Conservation (phyloP, 2,888 invertebrate species). For the Gymnosoma rotundatum region DNA sequence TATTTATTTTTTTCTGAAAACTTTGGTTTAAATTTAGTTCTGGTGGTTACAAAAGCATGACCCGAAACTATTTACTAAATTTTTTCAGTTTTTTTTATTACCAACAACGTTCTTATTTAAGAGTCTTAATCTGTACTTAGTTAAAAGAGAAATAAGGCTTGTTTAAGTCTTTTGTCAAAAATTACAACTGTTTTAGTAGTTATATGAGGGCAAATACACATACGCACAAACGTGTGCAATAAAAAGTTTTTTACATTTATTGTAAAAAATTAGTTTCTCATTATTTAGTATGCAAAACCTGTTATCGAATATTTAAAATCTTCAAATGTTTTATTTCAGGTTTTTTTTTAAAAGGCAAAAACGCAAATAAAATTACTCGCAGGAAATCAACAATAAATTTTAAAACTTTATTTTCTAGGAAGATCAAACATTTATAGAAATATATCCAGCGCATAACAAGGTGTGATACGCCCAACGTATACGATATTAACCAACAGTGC, state of each 20-base stretch:
- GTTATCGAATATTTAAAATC: conserved; percentile 61
- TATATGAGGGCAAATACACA: neutral
- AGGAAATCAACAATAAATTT: too few species aligned
- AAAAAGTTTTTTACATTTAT: too few species aligned
- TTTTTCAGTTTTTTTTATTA: neutral
- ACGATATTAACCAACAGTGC: too few species aligned
- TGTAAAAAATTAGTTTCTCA: neutral
- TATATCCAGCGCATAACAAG: too few species aligned
- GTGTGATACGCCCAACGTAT: too few species aligned
- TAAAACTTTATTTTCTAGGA: too few species aligned
- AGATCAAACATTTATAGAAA: too few species aligned
- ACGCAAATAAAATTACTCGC: neutral
- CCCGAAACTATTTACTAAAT: conserved; percentile 37
- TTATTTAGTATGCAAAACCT: conserved; percentile 50
- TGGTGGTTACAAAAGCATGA: conserved; percentile 23
- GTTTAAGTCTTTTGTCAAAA: neutral
- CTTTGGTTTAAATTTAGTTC: conserved; percentile 26
- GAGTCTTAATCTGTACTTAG: neutral
- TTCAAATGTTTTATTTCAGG: conserved; percentile 28
- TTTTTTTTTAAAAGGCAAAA: conserved; percentile 3
- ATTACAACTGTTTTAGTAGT: neutral
- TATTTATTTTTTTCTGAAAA: too few species aligned
- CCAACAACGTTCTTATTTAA: neutral
- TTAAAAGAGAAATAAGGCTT: neutral
- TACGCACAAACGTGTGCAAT: neutral